Evolutionary conservation across 2,113 vertebrate genomes (phyloP), one percentile per base, ranked within the genome.

Genomic region (Lophochroa leadbeateri): DNA sequence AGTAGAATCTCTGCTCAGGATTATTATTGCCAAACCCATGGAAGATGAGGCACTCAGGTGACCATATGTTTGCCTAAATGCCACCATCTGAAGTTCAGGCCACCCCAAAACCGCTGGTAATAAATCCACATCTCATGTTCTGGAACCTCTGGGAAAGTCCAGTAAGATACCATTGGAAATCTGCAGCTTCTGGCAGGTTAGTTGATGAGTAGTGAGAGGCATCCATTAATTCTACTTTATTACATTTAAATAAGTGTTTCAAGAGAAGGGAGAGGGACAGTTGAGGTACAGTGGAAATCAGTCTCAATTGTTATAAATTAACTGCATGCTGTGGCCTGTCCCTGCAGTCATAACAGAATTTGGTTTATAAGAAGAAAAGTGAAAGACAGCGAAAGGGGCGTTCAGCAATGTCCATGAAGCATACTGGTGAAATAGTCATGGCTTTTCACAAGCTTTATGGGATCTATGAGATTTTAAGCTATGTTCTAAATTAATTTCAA

Each of bases 371-470:
- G 28, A 31, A 55, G 31, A 41, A 37, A 61, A 84, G 31, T 44
- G 21, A 23, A 50, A 6, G 11, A 29, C n/a, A 33, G 43, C 0
- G 1, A 23, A 43, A 43, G 21, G 27, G 58, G 3, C 5, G 3
- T 44, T 79, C 41, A 37, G 58, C 24, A 14, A 5, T 1, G 6
- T 13, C 37, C 69, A 0, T 43, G 37, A 53, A 37, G 31, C 71
- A 12, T 33, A 11, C 35, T 90, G 79, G 17, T 82, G 49, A 44
- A 90, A 76, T 1, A 67, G 13, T 8, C 27, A 5, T 0, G 39
- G 9, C 24, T 90, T 67, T 67, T 33, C 52, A 58, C 18, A 41
- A 70, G 21, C 29, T 79, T 60, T 72, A 41, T 68, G 35, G 24
- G 15, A 33, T 44, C 35, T 5, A 0, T 67, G 46, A 90, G 37